Conservation (phyloP, 2,888 invertebrate species). For the Tenthredo distinguenda region DNA sequence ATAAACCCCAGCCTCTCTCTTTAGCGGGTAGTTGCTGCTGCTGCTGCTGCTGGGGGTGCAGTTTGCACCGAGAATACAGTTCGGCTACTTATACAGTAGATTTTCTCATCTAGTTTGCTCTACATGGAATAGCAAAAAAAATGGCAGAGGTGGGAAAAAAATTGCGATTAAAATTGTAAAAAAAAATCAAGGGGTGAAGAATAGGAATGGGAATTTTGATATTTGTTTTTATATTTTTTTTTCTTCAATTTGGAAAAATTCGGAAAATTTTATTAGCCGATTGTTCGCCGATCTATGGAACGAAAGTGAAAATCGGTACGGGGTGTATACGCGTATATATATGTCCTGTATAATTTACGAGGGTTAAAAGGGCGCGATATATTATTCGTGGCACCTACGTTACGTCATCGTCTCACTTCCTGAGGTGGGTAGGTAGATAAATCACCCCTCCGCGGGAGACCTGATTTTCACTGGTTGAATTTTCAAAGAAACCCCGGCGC, state of each 20-base stretch:
- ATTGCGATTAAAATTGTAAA: no score
- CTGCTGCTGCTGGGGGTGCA: neutral
- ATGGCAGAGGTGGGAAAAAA: no score
- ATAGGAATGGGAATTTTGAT: neutral
- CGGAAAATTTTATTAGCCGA: neutral
- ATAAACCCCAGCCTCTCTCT: neutral
- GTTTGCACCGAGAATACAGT: neutral
- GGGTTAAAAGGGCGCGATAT: slow-evolving; percentile 19
- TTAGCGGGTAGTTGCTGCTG: neutral
- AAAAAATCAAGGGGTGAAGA: no score
- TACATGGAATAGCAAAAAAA: no score
- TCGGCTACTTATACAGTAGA: neutral
- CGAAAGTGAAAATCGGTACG: slow-evolving; percentile 8
- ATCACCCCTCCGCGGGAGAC: neutral
- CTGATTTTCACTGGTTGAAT: slow-evolving; percentile 21
- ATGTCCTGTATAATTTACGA: slow-evolving; percentile 18
- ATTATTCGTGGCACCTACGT: slow-evolving; percentile 15
- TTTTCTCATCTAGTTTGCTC: neutral
- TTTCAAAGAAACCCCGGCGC: neutral
- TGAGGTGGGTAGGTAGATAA: neutral
- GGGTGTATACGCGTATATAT: neutral
- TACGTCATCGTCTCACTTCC: slow-evolving; percentile 26
- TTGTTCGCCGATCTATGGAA: neutral
- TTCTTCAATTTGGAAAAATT: neutral
- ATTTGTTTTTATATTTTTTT: no score